Evolutionary conservation across 2,797 vertebrate species (phyloP).

Genomic region (Acrossocheilus wenchowensis): DNA sequence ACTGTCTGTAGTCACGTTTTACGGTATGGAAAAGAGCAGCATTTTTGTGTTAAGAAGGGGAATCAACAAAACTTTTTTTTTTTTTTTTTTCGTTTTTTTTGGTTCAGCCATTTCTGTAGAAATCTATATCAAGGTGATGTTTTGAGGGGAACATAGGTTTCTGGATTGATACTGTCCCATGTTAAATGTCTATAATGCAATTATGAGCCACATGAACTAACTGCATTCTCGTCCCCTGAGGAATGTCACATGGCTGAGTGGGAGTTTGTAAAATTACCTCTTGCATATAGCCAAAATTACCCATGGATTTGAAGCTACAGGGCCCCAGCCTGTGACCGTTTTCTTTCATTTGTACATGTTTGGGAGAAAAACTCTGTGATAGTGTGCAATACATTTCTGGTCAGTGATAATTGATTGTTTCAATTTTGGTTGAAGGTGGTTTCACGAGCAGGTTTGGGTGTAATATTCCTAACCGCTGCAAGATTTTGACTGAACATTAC

Average conservation of each 20-base stretch:
- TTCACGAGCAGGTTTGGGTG: slow-evolving; percentile 23
- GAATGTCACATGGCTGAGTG: background rate
- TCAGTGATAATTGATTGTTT: slow-evolving; percentile 47
- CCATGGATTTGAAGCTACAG: slow-evolving; percentile 7
- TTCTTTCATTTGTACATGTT: slow-evolving; percentile 1
- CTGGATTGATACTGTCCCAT: background rate
- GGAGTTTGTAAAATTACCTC: background rate
- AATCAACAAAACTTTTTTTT: background rate
- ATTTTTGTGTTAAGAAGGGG: background rate
- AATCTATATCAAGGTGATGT: background rate
- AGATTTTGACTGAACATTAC: slow-evolving; percentile 74
- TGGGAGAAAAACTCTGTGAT: slow-evolving; percentile 29
- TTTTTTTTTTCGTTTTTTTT: background rate
- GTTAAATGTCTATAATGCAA: slow-evolving; percentile 17
- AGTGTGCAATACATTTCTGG: slow-evolving; percentile 73
- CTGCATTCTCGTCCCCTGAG: slow-evolving; percentile 1
- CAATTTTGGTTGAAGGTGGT: slow-evolving; percentile 27
- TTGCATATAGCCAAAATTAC: slow-evolving; percentile 7
- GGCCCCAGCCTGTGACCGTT: background rate
- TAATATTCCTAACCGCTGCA: slow-evolving; percentile 37
- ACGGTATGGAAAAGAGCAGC: too few relatives aligned
- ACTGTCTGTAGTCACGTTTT: too few relatives aligned
- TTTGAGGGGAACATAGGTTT: background rate
- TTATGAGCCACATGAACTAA: slow-evolving; percentile 20
- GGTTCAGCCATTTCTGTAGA: background rate